Evolutionary conservation across 1,140 invertebrate species (phyloP), one percentile per base, ranked within the genome.

Genomic region (Hyphantria cunea): DNA sequence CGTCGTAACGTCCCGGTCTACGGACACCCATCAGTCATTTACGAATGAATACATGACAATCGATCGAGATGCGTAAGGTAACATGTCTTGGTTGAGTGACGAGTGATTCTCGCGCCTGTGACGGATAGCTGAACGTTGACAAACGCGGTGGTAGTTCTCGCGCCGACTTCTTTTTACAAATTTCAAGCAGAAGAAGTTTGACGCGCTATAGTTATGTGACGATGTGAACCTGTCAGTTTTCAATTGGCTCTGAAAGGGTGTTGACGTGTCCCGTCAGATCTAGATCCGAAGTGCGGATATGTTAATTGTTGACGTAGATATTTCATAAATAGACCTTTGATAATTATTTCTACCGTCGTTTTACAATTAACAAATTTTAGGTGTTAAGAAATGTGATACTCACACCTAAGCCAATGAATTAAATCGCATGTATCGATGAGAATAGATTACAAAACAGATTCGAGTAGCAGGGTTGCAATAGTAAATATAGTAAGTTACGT

Each of bases 291-390:
- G 72, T 74, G 78, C 62, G 71, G 83, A 89, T 82, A 86, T 80
- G 79, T 89, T 87, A 89, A 87, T 89, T 89, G 84, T 84, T 66
- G 68, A 25, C 74, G 76, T 79, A 76, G 78, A 73, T 66, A 69
- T 25, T 45, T 60, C 66, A 49, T 59, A 48, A 56, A 64, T 54
- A 47, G 64, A 64, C 58, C 47, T 63, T 51, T 34, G 39, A 32
- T 31, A 33, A 62, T 67, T 61, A 68, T 58, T 39, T 10, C n/a
- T 39, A 39, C 8, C 37, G 17, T 25, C 17, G 5, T 39, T 39
- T 39, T 7, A 39, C 8, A 39, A 39, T n/a, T n/a, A 7, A 7
- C 2, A 7, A 39, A 10, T 34, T 34, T 7, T 39, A 39, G 37
- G 37, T 39, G n/a, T 39, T 39, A n/a, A n/a, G 56, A 50, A 59